A percentile compares a stretch with the other conserved stretches of the same genome.
Evolutionary conservation across 1,140 invertebrate genomes (phyloP).

Genomic region (Onthophagus taurus): DNA sequence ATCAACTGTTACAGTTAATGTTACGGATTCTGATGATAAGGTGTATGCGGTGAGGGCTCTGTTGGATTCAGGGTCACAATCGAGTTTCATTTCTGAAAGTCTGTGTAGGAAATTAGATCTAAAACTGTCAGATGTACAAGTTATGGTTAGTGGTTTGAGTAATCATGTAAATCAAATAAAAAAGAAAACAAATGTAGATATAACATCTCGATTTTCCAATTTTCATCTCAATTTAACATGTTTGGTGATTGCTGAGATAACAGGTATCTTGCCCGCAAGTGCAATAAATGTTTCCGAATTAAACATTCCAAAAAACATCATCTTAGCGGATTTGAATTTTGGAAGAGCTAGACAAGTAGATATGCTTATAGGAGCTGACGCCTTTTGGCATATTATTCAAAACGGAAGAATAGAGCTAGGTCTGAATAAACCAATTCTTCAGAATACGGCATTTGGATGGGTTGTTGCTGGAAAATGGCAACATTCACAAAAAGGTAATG

Average conservation of each 20-base stretch:
- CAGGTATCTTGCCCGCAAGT: not conserved
- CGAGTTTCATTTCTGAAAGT: too few relatives aligned
- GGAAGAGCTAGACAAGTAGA: slow-evolving; percentile 22
- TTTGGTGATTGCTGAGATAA: slow-evolving; percentile 10
- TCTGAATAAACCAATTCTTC: slow-evolving; percentile 22
- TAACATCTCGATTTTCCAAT: slow-evolving; percentile 7
- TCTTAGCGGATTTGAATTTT: slow-evolving; percentile 26
- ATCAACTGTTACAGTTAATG: slow-evolving; percentile 2
- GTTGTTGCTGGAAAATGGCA: slow-evolving; percentile 17
- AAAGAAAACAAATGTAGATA: slow-evolving; percentile 1
- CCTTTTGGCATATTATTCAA: slow-evolving; percentile 26
- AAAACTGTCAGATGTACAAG: not conserved
- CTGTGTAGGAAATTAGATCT: too few relatives aligned
- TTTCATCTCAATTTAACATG: slow-evolving; percentile 2
- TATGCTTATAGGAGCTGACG: slow-evolving; percentile 27
- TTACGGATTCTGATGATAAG: slow-evolving; percentile 4
- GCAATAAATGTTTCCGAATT: slow-evolving; percentile 5
- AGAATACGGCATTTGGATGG: slow-evolving; percentile 31
- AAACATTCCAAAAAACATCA: slow-evolving; percentile 10
- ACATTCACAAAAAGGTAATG: too few relatives aligned
- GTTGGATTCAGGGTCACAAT: too few relatives aligned
- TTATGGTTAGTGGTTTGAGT: not conserved
- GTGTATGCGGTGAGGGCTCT: too few relatives aligned
- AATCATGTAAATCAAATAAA: not conserved
- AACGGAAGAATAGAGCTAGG: slow-evolving; percentile 20